Percentiles rank a stretch among this genome's conserved stretches.
These are phyloP conservation scores for Drosophila cyrtoloma DNA, from an alignment of 2,888 invertebrate species.

Conservation along the genomic window DNA sequence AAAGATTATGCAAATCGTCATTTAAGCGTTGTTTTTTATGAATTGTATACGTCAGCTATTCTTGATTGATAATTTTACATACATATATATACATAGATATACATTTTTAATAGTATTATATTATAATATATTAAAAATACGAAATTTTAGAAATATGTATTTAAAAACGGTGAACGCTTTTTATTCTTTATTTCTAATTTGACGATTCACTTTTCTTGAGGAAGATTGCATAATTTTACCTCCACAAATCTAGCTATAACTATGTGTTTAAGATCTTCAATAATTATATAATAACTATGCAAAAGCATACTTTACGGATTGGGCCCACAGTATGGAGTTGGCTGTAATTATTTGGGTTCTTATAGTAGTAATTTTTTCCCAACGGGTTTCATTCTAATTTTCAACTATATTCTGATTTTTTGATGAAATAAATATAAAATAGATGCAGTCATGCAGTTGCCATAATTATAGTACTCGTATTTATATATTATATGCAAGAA, in stretches of 20 bases:
- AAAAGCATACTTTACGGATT: constrained; percentile 20
- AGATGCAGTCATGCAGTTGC: accelerated
- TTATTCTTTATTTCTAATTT: background rate
- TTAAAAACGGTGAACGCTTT: background rate
- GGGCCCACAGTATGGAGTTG: background rate
- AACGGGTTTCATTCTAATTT: background rate
- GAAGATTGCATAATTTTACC: background rate
- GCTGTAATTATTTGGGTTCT: background rate
- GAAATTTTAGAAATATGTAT: background rate
- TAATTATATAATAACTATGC: background rate
- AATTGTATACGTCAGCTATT: background rate
- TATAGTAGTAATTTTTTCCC: background rate
- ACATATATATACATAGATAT: background rate
- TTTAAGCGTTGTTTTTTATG: constrained; percentile 1
- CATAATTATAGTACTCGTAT: background rate
- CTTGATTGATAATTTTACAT: background rate
- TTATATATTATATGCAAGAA: background rate
- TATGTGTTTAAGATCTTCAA: background rate
- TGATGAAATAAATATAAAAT: background rate
- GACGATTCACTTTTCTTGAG: background rate
- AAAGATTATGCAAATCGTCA: constrained; percentile 9
- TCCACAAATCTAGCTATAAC: background rate
- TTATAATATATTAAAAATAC: background rate
- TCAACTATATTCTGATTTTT: background rate
- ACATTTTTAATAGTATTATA: background rate